Base-by-base conservation (phyloP, 2,113 vertebrate genomes). In the Chamaea fasciata region DNA sequence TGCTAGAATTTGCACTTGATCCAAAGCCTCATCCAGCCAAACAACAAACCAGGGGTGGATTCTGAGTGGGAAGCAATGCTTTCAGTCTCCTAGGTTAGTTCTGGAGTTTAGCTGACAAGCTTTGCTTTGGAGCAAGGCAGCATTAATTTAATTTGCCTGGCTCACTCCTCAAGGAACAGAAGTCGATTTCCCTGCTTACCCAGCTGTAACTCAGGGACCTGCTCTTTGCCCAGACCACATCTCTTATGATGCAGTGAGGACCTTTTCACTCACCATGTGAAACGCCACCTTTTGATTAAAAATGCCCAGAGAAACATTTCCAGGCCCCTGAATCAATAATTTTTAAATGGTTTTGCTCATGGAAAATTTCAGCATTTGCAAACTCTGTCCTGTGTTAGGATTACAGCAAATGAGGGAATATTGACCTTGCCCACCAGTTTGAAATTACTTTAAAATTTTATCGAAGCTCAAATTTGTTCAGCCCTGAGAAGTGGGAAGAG, bases 401-500 rank as follows among this genome's bases (percentile, higher is more conserved):
- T 78, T 77, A 63, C 26, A 87, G 60, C 56, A 81, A 75, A 78
- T 26, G 46, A 47, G 50, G 68, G 74, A 93, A 81, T 55, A 87
- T 1, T 59, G 35, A 77, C 35, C 13, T 81, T 68, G 26, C 27
- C 37, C 65, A 89, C 64, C 39, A 31, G 50, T 16, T 26, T 81
- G 47, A 82, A 94, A 74, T 49, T 31, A 35, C 22, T 60, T 81
- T 7, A 30, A 74, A 84, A 44, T n/a, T 87, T 87, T 80, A 68
- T 64, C 20, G 5, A 35, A 89, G 31, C 27, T 87, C 47, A 42
- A 59, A 84, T 35, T 47, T 47, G 4, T 67, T 87, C 49, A 91
- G 53, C 49, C 53, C 39, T 82, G 77, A 86, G 70, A 87, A 94
- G 90, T 42, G 82, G 82, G 74, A 95, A 93, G 92, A 93, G 82